phyloP scores from a whole-genome alignment of 92 coral and sea anemone species.

The Phenganax marumi region DNA sequence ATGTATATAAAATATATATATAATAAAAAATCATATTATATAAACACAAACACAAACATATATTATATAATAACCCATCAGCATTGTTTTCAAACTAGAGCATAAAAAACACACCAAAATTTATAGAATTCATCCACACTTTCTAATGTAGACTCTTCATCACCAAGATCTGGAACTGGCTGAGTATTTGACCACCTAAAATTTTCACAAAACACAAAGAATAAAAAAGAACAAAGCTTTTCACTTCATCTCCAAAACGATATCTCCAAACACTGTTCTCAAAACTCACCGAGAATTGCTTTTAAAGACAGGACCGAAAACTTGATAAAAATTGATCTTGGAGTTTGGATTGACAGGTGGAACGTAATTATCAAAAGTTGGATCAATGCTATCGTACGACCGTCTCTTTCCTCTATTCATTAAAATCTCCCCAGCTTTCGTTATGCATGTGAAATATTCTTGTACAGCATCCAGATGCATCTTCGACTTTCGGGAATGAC shows the following conservation, averaged over 20 bases:
- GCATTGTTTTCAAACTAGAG: not conserved
- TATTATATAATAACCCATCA: too few relatives aligned
- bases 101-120: constrained; percentile 66
- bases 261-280: not conserved
- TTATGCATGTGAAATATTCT: constrained; percentile 84
- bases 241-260: not conserved
- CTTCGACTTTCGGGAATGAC: constrained; percentile 51
- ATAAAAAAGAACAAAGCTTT: not conserved
- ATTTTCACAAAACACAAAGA: not conserved
- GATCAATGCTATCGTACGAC: constrained; percentile 91
- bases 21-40: not conserved
- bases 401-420: constrained; percentile 70
- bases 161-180: constrained; percentile 80
- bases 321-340: constrained; percentile 71
- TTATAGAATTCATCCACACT: constrained; percentile 94
- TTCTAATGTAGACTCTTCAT: constrained; percentile 78
- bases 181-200: constrained; percentile 80
- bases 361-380: constrained; percentile 75
- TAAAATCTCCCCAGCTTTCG: constrained; percentile 85
- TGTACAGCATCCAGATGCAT: constrained; percentile 42
- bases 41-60: too few relatives aligned
- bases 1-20: not conserved
- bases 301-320: constrained; percentile 82
- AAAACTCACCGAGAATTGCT: constrained; percentile 72
- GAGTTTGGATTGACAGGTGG: constrained; percentile 73